These are phyloP conservation scores for Patella ulyssiponensis DNA, from an alignment of 2,888 invertebrate genomes.

Conservation along the genomic window DNA sequence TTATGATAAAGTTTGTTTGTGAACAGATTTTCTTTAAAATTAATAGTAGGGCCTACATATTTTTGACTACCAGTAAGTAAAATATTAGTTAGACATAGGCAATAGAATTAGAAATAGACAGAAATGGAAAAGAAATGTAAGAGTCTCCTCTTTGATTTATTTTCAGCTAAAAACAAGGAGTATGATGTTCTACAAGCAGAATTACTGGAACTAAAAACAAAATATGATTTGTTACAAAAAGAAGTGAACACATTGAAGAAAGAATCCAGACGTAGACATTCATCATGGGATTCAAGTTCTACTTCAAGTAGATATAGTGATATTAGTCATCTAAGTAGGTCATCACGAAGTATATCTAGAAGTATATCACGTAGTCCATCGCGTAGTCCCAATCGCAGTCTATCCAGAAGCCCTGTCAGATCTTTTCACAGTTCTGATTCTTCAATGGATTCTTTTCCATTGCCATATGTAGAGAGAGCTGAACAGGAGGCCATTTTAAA, in stretches of 20 bases:
- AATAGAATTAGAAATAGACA: neutral
- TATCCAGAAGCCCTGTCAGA: neutral
- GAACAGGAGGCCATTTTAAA: constrained; percentile 3
- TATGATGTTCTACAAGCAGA: constrained; percentile 48
- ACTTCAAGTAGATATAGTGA: neutral
- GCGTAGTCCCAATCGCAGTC: neutral
- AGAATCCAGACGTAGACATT: neutral
- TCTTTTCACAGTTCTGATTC: neutral
- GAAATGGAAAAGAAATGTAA: neutral
- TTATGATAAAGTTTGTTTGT: too few species aligned
- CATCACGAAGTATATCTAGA: neutral
- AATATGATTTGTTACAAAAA: constrained; percentile 47
- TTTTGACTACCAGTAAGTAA: too few species aligned
- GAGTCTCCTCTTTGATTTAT: constrained; percentile 17
- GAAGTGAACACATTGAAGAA: constrained; percentile 49
- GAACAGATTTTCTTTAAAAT: too few species aligned
- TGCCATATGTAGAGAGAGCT: neutral
- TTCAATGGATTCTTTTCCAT: neutral
- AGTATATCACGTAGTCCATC: neutral
- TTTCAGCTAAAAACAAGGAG: constrained; percentile 51
- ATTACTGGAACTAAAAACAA: constrained; percentile 45
- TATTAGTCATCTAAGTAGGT: neutral
- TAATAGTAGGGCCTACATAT: too few species aligned
- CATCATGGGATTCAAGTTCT: neutral
- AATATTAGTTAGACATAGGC: too few species aligned